Evolutionary conservation across 2,888 invertebrate species (phyloP).

Genomic region (Chaetogeoica ovagalla): DNA sequence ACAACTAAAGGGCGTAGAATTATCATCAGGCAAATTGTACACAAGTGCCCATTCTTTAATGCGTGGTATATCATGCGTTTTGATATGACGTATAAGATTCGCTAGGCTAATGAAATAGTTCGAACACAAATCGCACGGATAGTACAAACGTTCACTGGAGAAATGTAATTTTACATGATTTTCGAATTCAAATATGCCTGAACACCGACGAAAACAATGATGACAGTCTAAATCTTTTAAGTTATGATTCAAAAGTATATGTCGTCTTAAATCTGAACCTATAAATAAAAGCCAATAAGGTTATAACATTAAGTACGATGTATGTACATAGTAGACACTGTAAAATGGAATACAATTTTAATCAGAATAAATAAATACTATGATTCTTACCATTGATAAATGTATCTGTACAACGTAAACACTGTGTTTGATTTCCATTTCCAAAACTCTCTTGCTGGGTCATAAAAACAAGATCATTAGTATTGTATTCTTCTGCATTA

Average conservation of each 20-base stretch:
- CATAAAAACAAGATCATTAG: not conserved
- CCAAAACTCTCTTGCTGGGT: not conserved
- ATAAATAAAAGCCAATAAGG: not conserved
- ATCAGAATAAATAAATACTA: not conserved
- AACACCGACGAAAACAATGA: conserved; percentile 51
- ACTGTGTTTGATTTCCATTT: conserved; percentile 39
- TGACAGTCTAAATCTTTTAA: conserved; percentile 44
- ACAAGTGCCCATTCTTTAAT: conserved; percentile 35
- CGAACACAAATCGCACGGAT: conserved; percentile 38
- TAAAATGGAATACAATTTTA: not conserved
- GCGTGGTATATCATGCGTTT: conserved; percentile 11
- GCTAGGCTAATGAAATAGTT: conserved; percentile 6
- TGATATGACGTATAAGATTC: conserved; percentile 41
- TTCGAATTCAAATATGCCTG: conserved; percentile 37
- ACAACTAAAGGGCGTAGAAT: conserved; percentile 5
- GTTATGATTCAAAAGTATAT: conserved; percentile 41
- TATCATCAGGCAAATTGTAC: conserved; percentile 13
- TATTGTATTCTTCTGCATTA: not conserved
- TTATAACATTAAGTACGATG: not conserved
- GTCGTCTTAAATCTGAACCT: conserved; percentile 41
- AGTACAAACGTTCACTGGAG: not conserved
- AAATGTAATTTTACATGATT: conserved; percentile 45
- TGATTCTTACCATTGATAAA: conserved; percentile 32
- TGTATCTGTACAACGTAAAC: conserved; percentile 37
- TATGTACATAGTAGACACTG: not conserved